Conservation (phyloP, 2,113 vertebrate genomes). For the Aphyosemion australe region DNA sequence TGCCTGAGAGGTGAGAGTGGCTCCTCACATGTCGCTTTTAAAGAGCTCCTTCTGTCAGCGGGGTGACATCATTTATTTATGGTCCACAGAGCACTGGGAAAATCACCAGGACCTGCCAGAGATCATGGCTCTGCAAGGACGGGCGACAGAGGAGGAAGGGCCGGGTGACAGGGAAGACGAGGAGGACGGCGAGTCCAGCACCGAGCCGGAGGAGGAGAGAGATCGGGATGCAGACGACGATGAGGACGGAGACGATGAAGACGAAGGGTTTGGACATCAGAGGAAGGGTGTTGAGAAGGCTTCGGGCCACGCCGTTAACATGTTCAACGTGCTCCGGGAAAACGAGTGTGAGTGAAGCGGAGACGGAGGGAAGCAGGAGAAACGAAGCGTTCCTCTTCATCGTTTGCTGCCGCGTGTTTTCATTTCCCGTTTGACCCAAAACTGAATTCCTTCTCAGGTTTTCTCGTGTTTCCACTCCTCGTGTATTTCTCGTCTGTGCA, state of each 20-base stretch:
- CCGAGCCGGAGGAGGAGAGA: slow-evolving; percentile 86
- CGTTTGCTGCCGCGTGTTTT: slow-evolving; percentile 26
- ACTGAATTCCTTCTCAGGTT: slow-evolving; percentile 36
- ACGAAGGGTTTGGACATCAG: slow-evolving; percentile 55
- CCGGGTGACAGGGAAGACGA: slow-evolving; percentile 67
- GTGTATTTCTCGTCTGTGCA: background rate
- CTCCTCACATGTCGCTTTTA: slow-evolving; percentile 7
- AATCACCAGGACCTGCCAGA: slow-evolving; percentile 84
- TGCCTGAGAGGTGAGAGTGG: slow-evolving; percentile 81
- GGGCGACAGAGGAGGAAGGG: slow-evolving; percentile 62
- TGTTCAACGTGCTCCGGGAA: slow-evolving; percentile 84
- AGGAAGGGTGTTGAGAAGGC: slow-evolving; percentile 45
- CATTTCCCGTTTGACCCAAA: slow-evolving; percentile 27
- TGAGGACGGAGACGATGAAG: slow-evolving; percentile 86
- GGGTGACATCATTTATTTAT: slow-evolving; percentile 16
- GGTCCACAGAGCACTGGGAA: slow-evolving; percentile 83
- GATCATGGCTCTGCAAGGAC: slow-evolving; percentile 81
- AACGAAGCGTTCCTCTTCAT: slow-evolving; percentile 15
- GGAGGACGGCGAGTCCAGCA: slow-evolving; percentile 85
- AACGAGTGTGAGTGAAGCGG: slow-evolving; percentile 82
- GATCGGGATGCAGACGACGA: slow-evolving; percentile 89
- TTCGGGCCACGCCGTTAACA: slow-evolving; percentile 77
- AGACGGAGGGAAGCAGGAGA: slow-evolving; percentile 12
- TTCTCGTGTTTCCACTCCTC: slow-evolving; percentile 15
- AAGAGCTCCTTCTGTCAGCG: background rate